A percentile compares a stretch with the other conserved stretches of the same genome.
phyloP scores from a whole-genome alignment of 2,888 invertebrate genomes.

The Melinaea marsaeus region DNA sequence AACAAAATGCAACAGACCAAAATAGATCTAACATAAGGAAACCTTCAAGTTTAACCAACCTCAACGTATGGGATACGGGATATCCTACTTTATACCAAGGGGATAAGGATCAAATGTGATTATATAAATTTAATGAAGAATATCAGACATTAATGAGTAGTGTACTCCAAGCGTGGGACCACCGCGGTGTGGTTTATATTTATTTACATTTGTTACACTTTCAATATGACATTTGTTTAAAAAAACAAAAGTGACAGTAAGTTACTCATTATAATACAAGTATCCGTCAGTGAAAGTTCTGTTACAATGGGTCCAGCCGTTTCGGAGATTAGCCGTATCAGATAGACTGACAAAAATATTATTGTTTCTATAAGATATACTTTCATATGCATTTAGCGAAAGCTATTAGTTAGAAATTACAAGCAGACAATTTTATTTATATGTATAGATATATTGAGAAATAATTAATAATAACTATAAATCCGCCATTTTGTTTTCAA shows the following conservation, averaged over 20 bases:
- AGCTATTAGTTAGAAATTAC: too few relatives aligned
- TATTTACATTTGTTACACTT: constrained; percentile 29
- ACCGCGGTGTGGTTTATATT: constrained; percentile 35
- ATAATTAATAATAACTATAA: too few relatives aligned
- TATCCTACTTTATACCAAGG: background rate
- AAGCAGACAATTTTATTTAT: too few relatives aligned
- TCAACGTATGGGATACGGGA: constrained; percentile 3
- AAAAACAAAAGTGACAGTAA: background rate
- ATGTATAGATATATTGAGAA: too few relatives aligned
- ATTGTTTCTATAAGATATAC: too few relatives aligned
- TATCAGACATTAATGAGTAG: constrained; percentile 18
- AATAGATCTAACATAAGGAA: constrained; percentile 37
- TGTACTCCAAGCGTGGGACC: constrained; percentile 37
- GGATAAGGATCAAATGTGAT: background rate
- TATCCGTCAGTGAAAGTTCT: too few relatives aligned
- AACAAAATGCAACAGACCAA: constrained; percentile 37
- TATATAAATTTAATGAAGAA: constrained; percentile 8
- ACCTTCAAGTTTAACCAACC: constrained; percentile 21
- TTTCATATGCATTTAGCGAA: too few relatives aligned
- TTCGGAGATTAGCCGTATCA: too few relatives aligned
- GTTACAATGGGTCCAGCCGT: too few relatives aligned
- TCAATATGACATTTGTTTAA: constrained; percentile 15
- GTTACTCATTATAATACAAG: background rate
- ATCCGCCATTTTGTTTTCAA: too few relatives aligned
- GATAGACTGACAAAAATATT: too few relatives aligned